A percentile compares a stretch with the other conserved stretches of the same genome.
Conservation (phyloP, 2,113 vertebrate genomes). For the Abramis brama region DNA sequence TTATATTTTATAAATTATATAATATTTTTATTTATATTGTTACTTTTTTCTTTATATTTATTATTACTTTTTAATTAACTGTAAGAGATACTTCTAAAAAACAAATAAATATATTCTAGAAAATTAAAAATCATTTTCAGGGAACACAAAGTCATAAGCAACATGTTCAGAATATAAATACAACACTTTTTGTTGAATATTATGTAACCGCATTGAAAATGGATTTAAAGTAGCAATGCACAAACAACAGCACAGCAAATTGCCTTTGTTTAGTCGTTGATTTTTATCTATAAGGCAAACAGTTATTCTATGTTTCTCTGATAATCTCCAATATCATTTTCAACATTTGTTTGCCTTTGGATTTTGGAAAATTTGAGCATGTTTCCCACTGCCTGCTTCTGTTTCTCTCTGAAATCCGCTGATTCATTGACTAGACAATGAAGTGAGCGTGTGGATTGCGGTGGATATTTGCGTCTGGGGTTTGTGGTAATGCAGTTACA, state of each 20-base stretch:
- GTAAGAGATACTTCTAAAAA: neutral
- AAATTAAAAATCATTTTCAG: neutral
- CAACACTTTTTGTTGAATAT: neutral
- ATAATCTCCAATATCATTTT: slow-evolving; percentile 12
- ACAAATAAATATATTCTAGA: neutral
- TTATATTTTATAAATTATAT: neutral
- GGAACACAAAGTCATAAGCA: neutral
- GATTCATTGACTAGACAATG: slow-evolving; percentile 57
- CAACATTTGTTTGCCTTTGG: neutral
- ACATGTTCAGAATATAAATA: neutral
- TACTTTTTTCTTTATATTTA: neutral
- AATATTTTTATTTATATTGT: neutral
- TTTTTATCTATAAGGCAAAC: neutral
- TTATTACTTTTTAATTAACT: neutral
- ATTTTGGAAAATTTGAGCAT: neutral
- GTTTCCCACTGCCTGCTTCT: neutral
- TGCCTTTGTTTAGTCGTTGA: neutral
- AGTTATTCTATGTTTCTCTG: neutral
- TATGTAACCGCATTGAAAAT: neutral
- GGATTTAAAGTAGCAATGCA: neutral
- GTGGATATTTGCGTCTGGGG: slow-evolving; percentile 46
- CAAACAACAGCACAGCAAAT: slow-evolving; percentile 14
- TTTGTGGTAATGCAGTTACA: slow-evolving; percentile 54
- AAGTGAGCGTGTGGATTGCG: slow-evolving; percentile 47
- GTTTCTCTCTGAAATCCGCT: slow-evolving; percentile 11